Evolutionary conservation across 1,140 invertebrate genomes (phyloP).

Genomic region (Formica exsecta): DNA sequence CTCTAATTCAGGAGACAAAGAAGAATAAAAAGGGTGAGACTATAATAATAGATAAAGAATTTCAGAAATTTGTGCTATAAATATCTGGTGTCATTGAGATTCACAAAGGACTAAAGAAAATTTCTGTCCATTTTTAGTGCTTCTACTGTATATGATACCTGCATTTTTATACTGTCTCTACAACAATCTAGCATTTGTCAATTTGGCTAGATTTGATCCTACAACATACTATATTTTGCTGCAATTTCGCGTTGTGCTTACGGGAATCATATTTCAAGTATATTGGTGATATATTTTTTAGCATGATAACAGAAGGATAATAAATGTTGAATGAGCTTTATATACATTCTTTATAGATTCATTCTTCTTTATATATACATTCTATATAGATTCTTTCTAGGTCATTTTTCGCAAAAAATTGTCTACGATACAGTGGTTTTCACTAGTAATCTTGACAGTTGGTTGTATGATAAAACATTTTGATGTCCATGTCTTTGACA

Average conservation of each 20-base stretch:
- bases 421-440: constrained; percentile 95
- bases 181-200: constrained; percentile 97
- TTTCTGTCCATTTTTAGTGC: constrained; percentile 86
- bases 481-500: constrained; percentile 81
- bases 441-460: constrained; percentile 93
- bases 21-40: constrained; percentile 87
- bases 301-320: background rate
- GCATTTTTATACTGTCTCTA: constrained; percentile 97
- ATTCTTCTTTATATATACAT: too few species aligned
- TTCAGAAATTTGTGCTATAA: background rate
- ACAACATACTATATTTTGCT: constrained; percentile 98
- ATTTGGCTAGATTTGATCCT: constrained; percentile 96
- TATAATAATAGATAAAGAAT: background rate
- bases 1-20: constrained; percentile 87
- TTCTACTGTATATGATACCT: constrained; percentile 96
- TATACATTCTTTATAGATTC: background rate
- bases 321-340: background rate
- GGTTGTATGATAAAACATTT: constrained; percentile 96
- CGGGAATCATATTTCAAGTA: constrained; percentile 97
- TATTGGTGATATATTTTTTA: constrained; percentile 38
- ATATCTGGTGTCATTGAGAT: background rate
- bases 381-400: constrained; percentile 85
- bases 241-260: constrained; percentile 96
- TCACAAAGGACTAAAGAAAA: constrained; percentile 3
- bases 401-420: constrained; percentile 95